Evolutionary conservation across 2,888 invertebrate genomes (phyloP), one percentile per base, ranked within the genome.

Genomic region (Eupsilia transversa): DNA sequence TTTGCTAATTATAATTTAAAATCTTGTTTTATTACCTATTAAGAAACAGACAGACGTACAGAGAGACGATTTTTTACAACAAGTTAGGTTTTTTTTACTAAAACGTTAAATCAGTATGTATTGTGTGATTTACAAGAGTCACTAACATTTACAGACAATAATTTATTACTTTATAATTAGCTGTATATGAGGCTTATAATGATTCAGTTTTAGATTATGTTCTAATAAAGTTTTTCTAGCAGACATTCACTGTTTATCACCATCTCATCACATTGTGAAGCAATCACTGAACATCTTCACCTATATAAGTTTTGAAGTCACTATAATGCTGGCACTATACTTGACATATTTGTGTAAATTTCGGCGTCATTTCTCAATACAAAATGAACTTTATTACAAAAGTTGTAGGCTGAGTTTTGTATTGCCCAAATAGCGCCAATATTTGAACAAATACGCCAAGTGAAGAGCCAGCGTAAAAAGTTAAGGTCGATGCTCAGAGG

Each of bases 121-220:
- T 65, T 41, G 56, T 61, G 72, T 80, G 14, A 61, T 41, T 49
- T 38, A 79, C 30, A 74, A 23, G 6, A 63, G 23, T 77, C 54
- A 30, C 54, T 72, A 72, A 35, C 1, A 64, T 49, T 74, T 74
- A 78, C 41, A 56, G 77, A 49, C 61, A 78, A 66, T 78, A 74
- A 80, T 80, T 80, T 80, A 80, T 77, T 65, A 80, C 10, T 54
- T 72, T 43, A 80, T 9, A 54, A 65, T 60, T 30, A 77, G 20
- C 46, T 65, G 60, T 65, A 4, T 59, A 46, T 17, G 59, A 64
- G 52, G 73, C 46, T 49, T 60, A 59, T 27, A 69, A 43, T 78
- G 33, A 67, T 59, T 49, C 66, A 49, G 49, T 70, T 49, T 63
- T 71, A 79, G 10, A 64, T 59, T 43, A 72, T 30, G 41, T 14